Evolutionary conservation across 2,797 vertebrate species (phyloP).

Genomic region (Mormyrops boulengeri): DNA sequence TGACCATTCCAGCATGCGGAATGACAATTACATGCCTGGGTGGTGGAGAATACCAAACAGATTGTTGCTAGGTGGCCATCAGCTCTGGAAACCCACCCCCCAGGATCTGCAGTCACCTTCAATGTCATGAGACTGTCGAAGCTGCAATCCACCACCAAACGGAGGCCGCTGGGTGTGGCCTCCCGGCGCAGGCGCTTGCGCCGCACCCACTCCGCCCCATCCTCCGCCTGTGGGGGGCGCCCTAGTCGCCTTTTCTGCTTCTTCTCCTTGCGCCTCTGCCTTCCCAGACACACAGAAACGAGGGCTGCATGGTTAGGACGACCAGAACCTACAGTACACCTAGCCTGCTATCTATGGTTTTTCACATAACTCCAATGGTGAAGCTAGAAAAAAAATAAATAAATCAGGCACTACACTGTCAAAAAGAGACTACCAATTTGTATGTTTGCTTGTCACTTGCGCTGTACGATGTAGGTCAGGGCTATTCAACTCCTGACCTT

Average conservation of each 20-base stretch:
- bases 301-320: neutral
- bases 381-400: neutral
- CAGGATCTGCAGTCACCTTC: conserved; percentile 63
- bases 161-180: conserved; percentile 63
- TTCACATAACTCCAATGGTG: neutral
- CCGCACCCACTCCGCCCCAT: conserved; percentile 42
- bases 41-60: neutral
- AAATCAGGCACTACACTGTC: neutral
- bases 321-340: neutral
- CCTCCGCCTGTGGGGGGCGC: conserved; percentile 58
- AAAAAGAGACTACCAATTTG: neutral
- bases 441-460: neutral
- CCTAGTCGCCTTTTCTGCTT: conserved; percentile 81
- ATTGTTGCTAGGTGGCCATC: neutral
- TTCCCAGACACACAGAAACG: conserved; percentile 39
- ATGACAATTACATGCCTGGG: neutral
- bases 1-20: neutral
- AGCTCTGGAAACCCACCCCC: neutral
- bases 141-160: conserved; percentile 88
- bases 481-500: no score
- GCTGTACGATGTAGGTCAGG: neutral
- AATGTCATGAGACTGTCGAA: conserved; percentile 84
- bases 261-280: conserved; percentile 83
- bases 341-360: neutral
- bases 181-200: conserved; percentile 70